phyloP scores from a whole-genome alignment of 2,113 vertebrate genomes.

The Promerops cafer region DNA sequence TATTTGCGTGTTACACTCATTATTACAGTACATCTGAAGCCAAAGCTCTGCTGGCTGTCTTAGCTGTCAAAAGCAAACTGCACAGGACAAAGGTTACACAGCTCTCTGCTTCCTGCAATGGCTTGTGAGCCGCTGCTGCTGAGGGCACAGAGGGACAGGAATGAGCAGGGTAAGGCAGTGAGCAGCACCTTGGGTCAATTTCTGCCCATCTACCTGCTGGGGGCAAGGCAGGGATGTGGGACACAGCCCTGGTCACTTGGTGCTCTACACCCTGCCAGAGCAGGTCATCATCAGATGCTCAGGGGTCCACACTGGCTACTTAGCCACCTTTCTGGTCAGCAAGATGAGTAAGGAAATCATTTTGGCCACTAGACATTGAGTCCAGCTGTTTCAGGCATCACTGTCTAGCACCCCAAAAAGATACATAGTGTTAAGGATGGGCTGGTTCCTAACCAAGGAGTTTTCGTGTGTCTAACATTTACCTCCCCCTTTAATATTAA shows the following conservation, averaged over 20 bases:
- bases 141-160: not conserved
- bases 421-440: not conserved
- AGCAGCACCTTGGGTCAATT: fast-evolving
- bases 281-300: fast-evolving
- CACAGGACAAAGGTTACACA: not conserved
- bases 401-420: not conserved
- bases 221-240: fast-evolving
- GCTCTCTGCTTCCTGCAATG: fast-evolving
- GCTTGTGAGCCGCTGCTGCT: not conserved
- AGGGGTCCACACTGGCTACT: fast-evolving
- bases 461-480: fast-evolving
- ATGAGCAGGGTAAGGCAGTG: fast-evolving
- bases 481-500: not conserved
- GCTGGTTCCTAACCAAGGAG: not conserved
- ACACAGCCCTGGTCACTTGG: fast-evolving
- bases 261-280: fast-evolving
- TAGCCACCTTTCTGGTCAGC: not conserved
- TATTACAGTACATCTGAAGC: not conserved
- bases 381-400: not conserved
- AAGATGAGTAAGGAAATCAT: not conserved
- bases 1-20: constrained; percentile 23
- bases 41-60: not conserved
- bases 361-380: fast-evolving
- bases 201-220: not conserved
- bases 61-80: not conserved